A percentile compares a stretch with the other conserved stretches of the same genome.
Conservation (phyloP, 2,888 invertebrate genomes). For the Cosmopolites sordidus region DNA sequence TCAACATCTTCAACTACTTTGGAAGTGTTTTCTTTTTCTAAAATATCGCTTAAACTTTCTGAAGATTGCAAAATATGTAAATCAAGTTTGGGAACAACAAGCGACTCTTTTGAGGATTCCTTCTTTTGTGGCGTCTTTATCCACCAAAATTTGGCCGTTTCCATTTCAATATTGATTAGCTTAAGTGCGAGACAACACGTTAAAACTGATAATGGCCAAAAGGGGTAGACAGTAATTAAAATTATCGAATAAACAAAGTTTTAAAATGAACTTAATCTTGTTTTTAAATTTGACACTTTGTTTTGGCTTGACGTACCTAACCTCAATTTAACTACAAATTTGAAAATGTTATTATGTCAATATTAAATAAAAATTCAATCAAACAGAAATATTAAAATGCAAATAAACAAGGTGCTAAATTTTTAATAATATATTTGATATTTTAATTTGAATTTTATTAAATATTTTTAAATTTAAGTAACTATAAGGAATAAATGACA, state of each 20-base stretch:
- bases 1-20: constrained; percentile 52
- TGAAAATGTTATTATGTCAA: too few relatives aligned
- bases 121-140: constrained; percentile 37
- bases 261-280: constrained; percentile 3
- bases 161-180: constrained; percentile 42
- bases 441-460: too few relatives aligned
- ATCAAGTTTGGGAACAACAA: constrained; percentile 33
- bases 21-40: constrained; percentile 38
- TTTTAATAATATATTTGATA: too few relatives aligned
- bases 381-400: too few relatives aligned
- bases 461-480: too few relatives aligned
- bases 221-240: constrained; percentile 12
- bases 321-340: too few relatives aligned
- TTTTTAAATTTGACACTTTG: constrained; percentile 10
- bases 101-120: constrained; percentile 18
- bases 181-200: constrained; percentile 10
- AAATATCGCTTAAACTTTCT: constrained; percentile 42
- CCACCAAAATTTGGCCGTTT: constrained; percentile 44
- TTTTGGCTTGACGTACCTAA: too few relatives aligned
- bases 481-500: too few relatives aligned
- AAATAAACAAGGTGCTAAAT: too few relatives aligned
- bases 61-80: constrained; percentile 34
- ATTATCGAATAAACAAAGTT: constrained; percentile 23
- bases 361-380: too few relatives aligned
- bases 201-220: background rate